Percentiles rank a stretch among this genome's conserved stretches.
Evolutionary conservation across 1,140 invertebrate species (phyloP).

Genomic region (Idris sp.): DNA sequence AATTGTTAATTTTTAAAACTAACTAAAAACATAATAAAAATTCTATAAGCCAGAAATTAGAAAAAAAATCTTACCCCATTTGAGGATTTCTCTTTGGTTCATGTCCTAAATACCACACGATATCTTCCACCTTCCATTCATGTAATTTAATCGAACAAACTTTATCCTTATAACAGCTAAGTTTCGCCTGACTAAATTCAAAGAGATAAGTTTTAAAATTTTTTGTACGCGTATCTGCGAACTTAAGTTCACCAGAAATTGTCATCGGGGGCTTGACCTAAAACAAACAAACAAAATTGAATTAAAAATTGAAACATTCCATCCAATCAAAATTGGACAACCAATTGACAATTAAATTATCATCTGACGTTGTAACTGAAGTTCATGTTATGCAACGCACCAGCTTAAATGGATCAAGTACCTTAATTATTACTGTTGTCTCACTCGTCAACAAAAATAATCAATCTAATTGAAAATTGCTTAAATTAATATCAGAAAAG

Average conservation of each 20-base stretch:
- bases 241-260: conserved; percentile 85
- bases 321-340: background rate
- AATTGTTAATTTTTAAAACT: conserved; percentile 8
- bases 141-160: conserved; percentile 82
- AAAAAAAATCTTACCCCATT: conserved; percentile 76
- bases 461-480: background rate
- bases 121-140: conserved; percentile 87
- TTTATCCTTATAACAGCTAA: conserved; percentile 90
- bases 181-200: conserved; percentile 86
- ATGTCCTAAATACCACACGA: conserved; percentile 89
- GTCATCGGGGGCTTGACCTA: conserved; percentile 80
- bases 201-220: conserved; percentile 87
- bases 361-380: conserved; percentile 5
- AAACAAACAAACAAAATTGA: conserved; percentile 27
- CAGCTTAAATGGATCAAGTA: conserved; percentile 6
- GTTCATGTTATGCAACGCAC: conserved; percentile 9
- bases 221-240: conserved; percentile 87
- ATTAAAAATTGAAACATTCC: background rate
- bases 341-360: conserved; percentile 16
- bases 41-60: no score
- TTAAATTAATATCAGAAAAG: background rate
- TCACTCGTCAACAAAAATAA: conserved; percentile 16
- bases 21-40: conserved; percentile 20
- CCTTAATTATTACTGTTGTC: conserved; percentile 8
- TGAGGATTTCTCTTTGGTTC: conserved; percentile 89